Conservation (phyloP, 2,113 vertebrate species). For the Tachycineta bicolor region DNA sequence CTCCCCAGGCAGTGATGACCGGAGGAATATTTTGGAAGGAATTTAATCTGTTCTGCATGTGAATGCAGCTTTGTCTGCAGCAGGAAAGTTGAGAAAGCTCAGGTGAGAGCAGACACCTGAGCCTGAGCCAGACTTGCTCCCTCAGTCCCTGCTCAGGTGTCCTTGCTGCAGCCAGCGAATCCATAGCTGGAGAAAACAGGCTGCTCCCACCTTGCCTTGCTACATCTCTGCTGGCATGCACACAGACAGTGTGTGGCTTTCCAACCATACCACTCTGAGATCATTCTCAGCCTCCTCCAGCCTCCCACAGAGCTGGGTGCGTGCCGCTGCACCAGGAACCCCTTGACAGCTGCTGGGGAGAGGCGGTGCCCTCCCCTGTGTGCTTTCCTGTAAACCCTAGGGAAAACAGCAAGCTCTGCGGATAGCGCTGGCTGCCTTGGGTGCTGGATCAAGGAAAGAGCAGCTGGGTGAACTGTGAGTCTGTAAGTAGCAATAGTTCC, state of each 20-base stretch:
- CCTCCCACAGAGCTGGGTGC: not conserved
- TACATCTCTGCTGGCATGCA: not conserved
- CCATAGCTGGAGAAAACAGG: not conserved
- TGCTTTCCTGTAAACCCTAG: not conserved
- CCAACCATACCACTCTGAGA: not conserved
- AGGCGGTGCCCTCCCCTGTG: not conserved
- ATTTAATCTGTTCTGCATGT: accelerated
- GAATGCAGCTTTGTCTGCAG: not conserved
- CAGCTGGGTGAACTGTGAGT: not conserved
- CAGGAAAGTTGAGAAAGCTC: not conserved
- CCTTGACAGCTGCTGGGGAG: not conserved
- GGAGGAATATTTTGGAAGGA: not conserved
- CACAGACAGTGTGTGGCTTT: accelerated
- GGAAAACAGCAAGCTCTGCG: not conserved
- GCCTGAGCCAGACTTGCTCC: not conserved
- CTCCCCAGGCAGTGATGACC: not conserved
- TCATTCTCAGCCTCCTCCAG: accelerated
- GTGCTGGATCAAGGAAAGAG: not conserved
- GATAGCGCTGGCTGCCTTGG: not conserved
- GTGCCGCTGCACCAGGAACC: not conserved
- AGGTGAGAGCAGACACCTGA: not conserved
- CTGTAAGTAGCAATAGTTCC: not conserved
- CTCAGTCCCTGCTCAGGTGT: not conserved
- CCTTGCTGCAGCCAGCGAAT: not conserved
- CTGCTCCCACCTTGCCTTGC: not conserved